Base-by-base conservation (phyloP, 2,888 invertebrate species). In the Diarsia dahlii region DNA sequence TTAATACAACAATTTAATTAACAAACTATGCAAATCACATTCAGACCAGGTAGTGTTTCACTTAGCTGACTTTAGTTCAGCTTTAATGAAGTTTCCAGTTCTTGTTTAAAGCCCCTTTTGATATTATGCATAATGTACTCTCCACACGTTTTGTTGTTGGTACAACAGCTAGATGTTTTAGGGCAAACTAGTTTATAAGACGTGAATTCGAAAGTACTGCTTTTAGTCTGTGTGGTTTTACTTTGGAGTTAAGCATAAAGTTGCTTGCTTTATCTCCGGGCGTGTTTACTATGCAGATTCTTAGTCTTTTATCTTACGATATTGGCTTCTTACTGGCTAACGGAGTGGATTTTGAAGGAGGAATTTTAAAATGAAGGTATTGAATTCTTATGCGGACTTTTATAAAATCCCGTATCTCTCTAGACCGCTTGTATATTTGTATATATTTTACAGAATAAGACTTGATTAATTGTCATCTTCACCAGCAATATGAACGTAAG, bases 1-100 rank as follows among this genome's bases (percentile, higher is more conserved):
- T 82, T 80, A 84, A 69, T 74, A 72, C 73, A 78, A 75, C 71
- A 84, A 85, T 84, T 85, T 82, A 84, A 84, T 85, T 79, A 83
- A 71, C 69, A 48, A 85, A 84, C 85, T 79, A 79, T 79, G 83
- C 62, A 79, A 85, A 83, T 85, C 78, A 72, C 69, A 84, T 74
- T 74, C 65, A 71, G 39, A 62, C 20, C 87, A 80, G 76, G 81
- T 80, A 80, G 71, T 76, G 80, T 85, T 79, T 79, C 70, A 80
- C 74, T 85, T 75, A 70, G 58, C 66, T 74, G 76, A 79, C 86
- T 87, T 67, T 65, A 70, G 70, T 69, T 62, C 10, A 66, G 72
- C 28, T 73, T 78, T 87, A 81, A 85, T 76, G 56, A 71, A 81
- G 81, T 87, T 85, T 23, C 20, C 15, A 74, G 70, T 74, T 80